Evolutionary conservation across 2,888 invertebrate genomes (phyloP).

Genomic region (Bursaphelenchus okinawaensis): DNA sequence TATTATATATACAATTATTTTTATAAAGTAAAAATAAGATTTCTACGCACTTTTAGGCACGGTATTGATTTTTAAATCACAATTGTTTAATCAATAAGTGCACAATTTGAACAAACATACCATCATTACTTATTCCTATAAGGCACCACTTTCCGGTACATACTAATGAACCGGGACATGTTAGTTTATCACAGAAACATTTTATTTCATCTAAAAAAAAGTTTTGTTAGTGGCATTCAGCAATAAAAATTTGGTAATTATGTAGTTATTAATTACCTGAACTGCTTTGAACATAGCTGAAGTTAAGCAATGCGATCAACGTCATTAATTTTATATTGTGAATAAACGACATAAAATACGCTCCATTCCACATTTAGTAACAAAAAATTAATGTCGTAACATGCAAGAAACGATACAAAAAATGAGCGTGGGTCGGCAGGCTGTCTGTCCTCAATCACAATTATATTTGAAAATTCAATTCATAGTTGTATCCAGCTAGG

Average conservation of each 20-base stretch:
- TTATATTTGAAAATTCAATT: too few relatives aligned
- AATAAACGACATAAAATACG: background rate
- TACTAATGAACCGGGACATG: conserved; percentile 45
- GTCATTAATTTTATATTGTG: too few relatives aligned
- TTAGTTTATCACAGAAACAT: conserved; percentile 51
- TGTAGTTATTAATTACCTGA: background rate
- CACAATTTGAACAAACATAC: conserved; percentile 4
- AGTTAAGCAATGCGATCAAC: too few relatives aligned
- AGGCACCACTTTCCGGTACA: conserved; percentile 50
- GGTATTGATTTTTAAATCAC: too few relatives aligned
- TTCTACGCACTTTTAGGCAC: too few relatives aligned
- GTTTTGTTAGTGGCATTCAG: background rate
- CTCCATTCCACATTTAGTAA: background rate
- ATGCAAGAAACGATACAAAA: too few relatives aligned
- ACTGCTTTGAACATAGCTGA: background rate
- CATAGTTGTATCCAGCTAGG: too few relatives aligned
- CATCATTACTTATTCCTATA: conserved; percentile 40
- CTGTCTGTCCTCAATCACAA: too few relatives aligned
- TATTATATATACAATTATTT: too few relatives aligned
- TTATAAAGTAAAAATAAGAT: too few relatives aligned
- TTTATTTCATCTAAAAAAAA: conserved; percentile 31
- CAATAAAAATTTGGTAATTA: background rate
- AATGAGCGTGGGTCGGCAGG: too few relatives aligned
- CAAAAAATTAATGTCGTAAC: too few relatives aligned
- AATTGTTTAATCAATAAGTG: conserved; percentile 1